Base-by-base conservation (phyloP, 2,113 vertebrate species). In the Sterrhoptilus dennistouni region DNA sequence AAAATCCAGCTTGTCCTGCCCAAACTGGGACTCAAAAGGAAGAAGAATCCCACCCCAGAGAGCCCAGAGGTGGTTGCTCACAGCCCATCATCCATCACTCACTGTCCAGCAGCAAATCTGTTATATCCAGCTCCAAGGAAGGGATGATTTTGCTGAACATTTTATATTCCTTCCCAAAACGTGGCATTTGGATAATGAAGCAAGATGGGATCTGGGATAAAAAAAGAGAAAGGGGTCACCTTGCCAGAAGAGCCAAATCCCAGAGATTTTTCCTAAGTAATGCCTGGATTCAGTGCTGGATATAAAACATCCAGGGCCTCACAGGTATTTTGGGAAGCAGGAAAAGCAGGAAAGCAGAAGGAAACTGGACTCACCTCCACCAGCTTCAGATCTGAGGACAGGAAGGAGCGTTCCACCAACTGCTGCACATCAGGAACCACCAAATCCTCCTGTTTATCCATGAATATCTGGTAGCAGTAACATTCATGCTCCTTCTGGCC, bases 111-210 rank as follows among this genome's bases (percentile, higher is more conserved):
- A 99, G 98, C 47, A 99, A 98, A 78, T 98, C 98, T 1, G 98
- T 99, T 82, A 99, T 91, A 94, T 99, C 99, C 92, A 99, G 96
- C 95, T 99, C 98, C 91, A 99, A 76, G 33, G 99, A 99, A 3
- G 99, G 99, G 68, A 99, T 96, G 65, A 99, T 99, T 96, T 99
- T 99, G 47, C 98, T 98, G 95, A 99, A 99, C 99, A 99, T 99
- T 95, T 99, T 99, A 89, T 99, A 99, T 61, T 98, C 98, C 96
- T 99, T 99, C 45, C 99, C 99, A 71, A 99, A 99, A 27, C 99
- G 98, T 3, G 99, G 99, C 98, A 99, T 99, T 96, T 99, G 99
- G 65, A 99, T 98, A 66, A 99, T 99, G 95, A 99, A 98, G 87
- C 99, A 99, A 65, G 99, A 98, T 0, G 99, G 99, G 35, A 98